Conservation (phyloP, 1,140 invertebrate genomes). For the Meloidogyne hapla region DNA sequence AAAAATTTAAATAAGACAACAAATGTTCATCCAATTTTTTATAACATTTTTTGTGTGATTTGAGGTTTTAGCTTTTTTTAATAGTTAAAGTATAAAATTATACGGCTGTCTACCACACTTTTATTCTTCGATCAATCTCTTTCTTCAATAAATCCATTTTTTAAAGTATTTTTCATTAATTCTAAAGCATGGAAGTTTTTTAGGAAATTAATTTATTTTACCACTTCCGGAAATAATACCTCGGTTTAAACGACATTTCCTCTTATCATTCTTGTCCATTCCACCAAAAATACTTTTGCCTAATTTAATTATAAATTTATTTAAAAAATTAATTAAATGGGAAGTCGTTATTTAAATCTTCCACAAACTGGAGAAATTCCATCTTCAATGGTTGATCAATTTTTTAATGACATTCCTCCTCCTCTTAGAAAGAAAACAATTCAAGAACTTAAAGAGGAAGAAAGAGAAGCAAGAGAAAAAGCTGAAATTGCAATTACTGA, state of each 20-base stretch:
- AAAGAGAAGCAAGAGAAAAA: neutral
- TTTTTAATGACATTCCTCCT: neutral
- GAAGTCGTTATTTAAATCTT: neutral
- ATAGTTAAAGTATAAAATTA: neutral
- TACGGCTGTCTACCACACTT: neutral
- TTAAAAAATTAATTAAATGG: neutral
- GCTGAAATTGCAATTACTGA: constrained; percentile 5
- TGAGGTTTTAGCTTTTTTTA: neutral
- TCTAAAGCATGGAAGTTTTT: neutral
- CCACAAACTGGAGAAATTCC: neutral
- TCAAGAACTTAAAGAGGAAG: neutral
- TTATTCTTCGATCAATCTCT: neutral
- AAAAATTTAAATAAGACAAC: neutral
- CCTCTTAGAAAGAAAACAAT: neutral
- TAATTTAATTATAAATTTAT: too few species aligned
- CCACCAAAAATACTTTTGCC: too few species aligned
- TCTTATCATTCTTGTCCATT: too few species aligned
- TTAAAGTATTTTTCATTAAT: neutral
- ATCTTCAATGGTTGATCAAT: neutral
- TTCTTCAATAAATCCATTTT: neutral
- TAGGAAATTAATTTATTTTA: too few species aligned
- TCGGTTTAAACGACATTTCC: too few species aligned
- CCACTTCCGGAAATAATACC: too few species aligned
- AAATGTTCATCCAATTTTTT: neutral
- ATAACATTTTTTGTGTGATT: neutral